phyloP scores from a whole-genome alignment of 2,888 invertebrate species.

The Hedychridium roseum region DNA sequence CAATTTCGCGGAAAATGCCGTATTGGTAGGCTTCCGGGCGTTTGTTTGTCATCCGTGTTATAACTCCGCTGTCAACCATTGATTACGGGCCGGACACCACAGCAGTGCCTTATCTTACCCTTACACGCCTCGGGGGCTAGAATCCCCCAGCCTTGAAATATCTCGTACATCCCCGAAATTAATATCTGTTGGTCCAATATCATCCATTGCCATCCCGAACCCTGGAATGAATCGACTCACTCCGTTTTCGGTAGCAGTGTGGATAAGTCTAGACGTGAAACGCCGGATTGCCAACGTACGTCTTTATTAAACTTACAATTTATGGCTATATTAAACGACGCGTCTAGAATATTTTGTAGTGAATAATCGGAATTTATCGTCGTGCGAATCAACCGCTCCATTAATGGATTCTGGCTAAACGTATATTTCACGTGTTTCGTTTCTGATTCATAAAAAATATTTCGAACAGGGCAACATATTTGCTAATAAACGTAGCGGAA shows the following conservation, averaged over 20 bases:
- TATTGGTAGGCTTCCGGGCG: slow-evolving; percentile 8
- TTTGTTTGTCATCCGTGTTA: slow-evolving; percentile 40
- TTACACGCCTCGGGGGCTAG: slow-evolving; percentile 56
- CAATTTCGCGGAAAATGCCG: slow-evolving; percentile 8
- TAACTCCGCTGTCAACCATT: slow-evolving; percentile 51
- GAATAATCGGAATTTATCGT: slow-evolving; percentile 1
- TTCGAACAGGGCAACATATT: no score
- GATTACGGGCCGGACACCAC: slow-evolving; percentile 55
- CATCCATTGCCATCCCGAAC: slow-evolving; percentile 48
- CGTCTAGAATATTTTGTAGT: slow-evolving; percentile 24
- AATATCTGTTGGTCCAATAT: slow-evolving; percentile 60
- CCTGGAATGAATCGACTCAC: no score
- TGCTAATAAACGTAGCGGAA: no score
- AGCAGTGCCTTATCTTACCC: slow-evolving; percentile 59
- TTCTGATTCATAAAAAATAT: no score
- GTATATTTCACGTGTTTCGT: no score
- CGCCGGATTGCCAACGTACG: slow-evolving; percentile 30
- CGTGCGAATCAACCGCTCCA: no score
- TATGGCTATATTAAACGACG: slow-evolving; percentile 42
- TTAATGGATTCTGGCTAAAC: no score
- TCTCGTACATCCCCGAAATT: slow-evolving; percentile 60
- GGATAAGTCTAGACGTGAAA: slow-evolving; percentile 27
- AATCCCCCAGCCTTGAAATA: slow-evolving; percentile 54
- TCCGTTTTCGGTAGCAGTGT: slow-evolving; percentile 13
- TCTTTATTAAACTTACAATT: slow-evolving; percentile 44